Evolutionary conservation across 2,113 vertebrate genomes (phyloP).

Genomic region (Carollia perspicillata): DNA sequence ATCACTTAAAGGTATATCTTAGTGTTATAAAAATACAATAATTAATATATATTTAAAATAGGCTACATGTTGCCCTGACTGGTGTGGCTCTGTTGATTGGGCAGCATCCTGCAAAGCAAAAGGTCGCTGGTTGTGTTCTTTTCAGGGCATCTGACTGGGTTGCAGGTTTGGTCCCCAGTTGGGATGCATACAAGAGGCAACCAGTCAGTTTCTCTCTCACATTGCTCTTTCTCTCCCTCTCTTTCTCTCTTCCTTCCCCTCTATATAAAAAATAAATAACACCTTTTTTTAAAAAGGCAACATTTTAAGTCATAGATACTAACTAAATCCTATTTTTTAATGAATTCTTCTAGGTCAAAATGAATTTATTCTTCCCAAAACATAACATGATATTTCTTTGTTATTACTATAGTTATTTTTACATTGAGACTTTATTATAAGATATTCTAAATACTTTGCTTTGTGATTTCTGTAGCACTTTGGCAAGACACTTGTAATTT

Average conservation of each 20-base stretch:
- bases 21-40: background rate
- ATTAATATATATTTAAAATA: constrained; percentile 6
- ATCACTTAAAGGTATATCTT: background rate
- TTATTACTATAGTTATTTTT: background rate
- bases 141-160: too few relatives aligned
- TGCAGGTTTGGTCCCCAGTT: too few relatives aligned
- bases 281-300: background rate
- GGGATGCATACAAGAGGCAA: too few relatives aligned
- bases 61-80: background rate
- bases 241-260: too few relatives aligned
- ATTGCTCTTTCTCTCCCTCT: too few relatives aligned
- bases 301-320: background rate
- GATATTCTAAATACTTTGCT: background rate
- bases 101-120: too few relatives aligned
- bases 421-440: background rate
- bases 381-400: background rate
- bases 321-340: background rate
- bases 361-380: background rate
- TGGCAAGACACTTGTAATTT: background rate
- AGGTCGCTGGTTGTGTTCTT: too few relatives aligned
- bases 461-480: background rate
- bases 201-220: too few relatives aligned
- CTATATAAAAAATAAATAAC: background rate
- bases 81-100: too few relatives aligned
- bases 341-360: constrained; percentile 1